Evolutionary conservation across 2,113 vertebrate species (phyloP).

Genomic region (Coryphaenoides rupestris): DNA sequence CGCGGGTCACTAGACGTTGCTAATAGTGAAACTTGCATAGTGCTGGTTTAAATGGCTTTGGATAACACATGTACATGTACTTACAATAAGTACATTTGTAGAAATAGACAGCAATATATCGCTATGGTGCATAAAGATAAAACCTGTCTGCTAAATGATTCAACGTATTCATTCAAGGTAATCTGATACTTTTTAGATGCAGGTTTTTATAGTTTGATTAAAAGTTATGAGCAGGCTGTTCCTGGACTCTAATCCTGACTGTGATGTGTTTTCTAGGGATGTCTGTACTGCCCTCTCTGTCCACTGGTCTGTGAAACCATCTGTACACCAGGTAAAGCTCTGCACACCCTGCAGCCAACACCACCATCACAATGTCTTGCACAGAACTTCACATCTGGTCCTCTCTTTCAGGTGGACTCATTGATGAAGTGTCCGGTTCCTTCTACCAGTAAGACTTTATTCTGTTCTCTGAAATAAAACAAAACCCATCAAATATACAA

Average conservation of each 20-base stretch:
- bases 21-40: too few relatives aligned
- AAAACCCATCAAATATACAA: neutral
- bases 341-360: too few relatives aligned
- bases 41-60: too few relatives aligned
- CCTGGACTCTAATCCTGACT: neutral
- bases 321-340: slow-evolving; percentile 77
- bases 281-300: slow-evolving; percentile 81
- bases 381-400: too few relatives aligned
- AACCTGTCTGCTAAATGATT: too few relatives aligned
- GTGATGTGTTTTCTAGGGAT: slow-evolving; percentile 61
- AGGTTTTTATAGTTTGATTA: neutral
- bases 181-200: neutral
- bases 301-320: slow-evolving; percentile 81
- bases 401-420: slow-evolving; percentile 65
- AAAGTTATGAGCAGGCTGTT: neutral
- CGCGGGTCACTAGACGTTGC: too few relatives aligned
- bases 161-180: too few relatives aligned
- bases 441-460: slow-evolving; percentile 72
- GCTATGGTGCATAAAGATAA: too few relatives aligned
- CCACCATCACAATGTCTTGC: too few relatives aligned
- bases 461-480: neutral
- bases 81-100: too few relatives aligned
- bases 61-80: too few relatives aligned
- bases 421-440: slow-evolving; percentile 74
- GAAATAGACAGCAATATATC: too few relatives aligned